Conservation (phyloP, 1,140 invertebrate genomes). For the Popillia japonica region DNA sequence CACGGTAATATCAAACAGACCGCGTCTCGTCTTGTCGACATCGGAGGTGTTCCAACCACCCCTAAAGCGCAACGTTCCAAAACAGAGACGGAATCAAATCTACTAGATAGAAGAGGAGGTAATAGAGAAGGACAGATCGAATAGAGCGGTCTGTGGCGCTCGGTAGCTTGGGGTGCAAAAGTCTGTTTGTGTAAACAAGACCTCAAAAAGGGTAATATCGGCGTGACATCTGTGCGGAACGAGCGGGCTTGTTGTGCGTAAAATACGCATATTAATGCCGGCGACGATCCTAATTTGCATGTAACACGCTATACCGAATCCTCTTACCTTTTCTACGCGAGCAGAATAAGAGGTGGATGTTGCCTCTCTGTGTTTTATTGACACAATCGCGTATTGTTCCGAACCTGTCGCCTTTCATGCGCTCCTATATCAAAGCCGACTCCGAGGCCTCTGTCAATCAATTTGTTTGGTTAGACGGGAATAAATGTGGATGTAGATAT, state of each 20-base stretch:
- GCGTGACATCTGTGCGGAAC: conserved; percentile 50
- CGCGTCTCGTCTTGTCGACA: conserved; percentile 10
- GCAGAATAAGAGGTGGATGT: not conserved
- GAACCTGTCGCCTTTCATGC: conserved; percentile 42
- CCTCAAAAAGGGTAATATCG: conserved; percentile 52
- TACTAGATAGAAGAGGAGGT: no score
- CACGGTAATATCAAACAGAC: conserved; percentile 18
- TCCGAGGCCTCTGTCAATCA: not conserved
- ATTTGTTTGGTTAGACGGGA: not conserved
- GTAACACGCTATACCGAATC: conserved; percentile 54
- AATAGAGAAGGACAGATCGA: not conserved
- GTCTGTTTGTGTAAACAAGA: conserved; percentile 54
- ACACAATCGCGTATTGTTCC: conserved; percentile 52
- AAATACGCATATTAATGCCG: conserved; percentile 57
- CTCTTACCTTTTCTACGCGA: conserved; percentile 34
- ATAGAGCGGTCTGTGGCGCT: not conserved
- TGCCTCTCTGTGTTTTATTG: conserved; percentile 47
- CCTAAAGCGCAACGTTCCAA: not conserved
- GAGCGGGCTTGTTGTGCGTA: conserved; percentile 50
- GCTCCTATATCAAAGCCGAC: no score
- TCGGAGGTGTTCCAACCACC: not conserved
- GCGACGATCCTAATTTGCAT: conserved; percentile 53
- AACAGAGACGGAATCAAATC: no score
- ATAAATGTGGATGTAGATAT: not conserved
- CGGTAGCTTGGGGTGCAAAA: conserved; percentile 45